A percentile compares a stretch with the other conserved stretches of the same genome.
phyloP scores from a whole-genome alignment of 1,140 invertebrate species.

The Orius insidiosus region DNA sequence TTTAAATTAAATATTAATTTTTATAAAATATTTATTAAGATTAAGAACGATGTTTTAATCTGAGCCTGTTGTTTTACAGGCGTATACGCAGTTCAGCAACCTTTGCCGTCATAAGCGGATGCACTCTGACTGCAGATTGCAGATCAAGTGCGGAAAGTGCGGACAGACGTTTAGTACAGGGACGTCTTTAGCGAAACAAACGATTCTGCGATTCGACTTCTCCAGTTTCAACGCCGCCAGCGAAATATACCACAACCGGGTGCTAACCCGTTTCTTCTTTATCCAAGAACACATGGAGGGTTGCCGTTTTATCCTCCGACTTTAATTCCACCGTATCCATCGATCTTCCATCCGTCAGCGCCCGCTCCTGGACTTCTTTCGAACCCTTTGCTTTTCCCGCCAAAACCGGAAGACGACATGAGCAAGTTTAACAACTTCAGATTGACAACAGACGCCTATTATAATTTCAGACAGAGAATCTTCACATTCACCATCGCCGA shows the following conservation, averaged over 20 bases:
- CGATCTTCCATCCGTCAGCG: slow-evolving; percentile 32
- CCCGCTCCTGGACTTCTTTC: slow-evolving; percentile 30
- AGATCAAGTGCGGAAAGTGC: slow-evolving; percentile 84
- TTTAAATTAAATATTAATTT: too few species aligned
- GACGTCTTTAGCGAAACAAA: slow-evolving; percentile 67
- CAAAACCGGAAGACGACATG: slow-evolving; percentile 17
- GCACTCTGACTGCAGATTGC: slow-evolving; percentile 79
- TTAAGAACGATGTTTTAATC: not conserved
- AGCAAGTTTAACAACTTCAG: not conserved
- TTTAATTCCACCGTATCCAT: slow-evolving; percentile 38
- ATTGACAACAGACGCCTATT: slow-evolving; percentile 18
- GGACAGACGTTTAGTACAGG: slow-evolving; percentile 76
- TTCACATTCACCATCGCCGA: slow-evolving; percentile 2
- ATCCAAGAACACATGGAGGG: slow-evolving; percentile 30
- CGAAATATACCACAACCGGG: slow-evolving; percentile 22
- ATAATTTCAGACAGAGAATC: slow-evolving; percentile 16
- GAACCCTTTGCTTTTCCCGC: slow-evolving; percentile 36
- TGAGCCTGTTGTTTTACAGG: slow-evolving; percentile 40
- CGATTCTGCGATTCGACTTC: slow-evolving; percentile 53
- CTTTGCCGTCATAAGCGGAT: slow-evolving; percentile 97
- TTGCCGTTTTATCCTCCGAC: slow-evolving; percentile 41
- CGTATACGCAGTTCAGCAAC: slow-evolving; percentile 99
- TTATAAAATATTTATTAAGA: too few species aligned
- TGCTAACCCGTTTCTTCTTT: slow-evolving; percentile 50
- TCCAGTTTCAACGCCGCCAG: slow-evolving; percentile 7